A percentile compares a stretch with the other conserved stretches of the same genome.
Evolutionary conservation across 2,113 vertebrate genomes (phyloP).

Genomic region (Xiphias gladius): DNA sequence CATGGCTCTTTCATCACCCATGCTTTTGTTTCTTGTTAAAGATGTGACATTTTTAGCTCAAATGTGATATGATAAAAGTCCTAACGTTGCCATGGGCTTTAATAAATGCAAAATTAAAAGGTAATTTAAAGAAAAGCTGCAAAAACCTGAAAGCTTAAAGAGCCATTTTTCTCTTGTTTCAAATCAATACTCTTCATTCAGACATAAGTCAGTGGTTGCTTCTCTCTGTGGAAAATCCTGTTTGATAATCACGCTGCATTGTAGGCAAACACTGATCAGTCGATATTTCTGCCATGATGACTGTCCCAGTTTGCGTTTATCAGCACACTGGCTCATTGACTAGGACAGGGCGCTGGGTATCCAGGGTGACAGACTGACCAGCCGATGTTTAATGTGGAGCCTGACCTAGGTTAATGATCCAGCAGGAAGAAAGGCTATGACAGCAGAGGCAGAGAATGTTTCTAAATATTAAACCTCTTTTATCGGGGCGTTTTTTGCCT

Average conservation of each 20-base stretch:
- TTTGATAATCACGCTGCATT: constrained; percentile 5
- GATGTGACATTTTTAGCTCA: neutral
- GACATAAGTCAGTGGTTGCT: neutral
- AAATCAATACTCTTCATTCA: neutral
- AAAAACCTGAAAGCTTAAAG: neutral
- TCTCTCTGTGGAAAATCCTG: neutral
- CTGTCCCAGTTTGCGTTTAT: constrained; percentile 34
- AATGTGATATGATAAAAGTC: constrained; percentile 12
- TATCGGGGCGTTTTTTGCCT: neutral
- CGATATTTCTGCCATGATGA: constrained; percentile 33
- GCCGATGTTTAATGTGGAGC: constrained; percentile 35
- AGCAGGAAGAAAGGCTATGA: neutral
- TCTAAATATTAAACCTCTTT: neutral
- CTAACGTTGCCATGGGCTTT: neutral
- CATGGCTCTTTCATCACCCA: neutral
- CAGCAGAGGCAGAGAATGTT: neutral
- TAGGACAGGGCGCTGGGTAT: neutral
- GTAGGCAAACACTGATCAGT: constrained; percentile 33
- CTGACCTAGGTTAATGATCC: constrained; percentile 42
- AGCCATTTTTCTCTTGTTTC: neutral
- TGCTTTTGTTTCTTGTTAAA: constrained; percentile 7
- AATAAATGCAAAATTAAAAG: constrained; percentile 20
- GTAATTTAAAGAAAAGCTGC: neutral
- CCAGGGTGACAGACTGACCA: constrained; percentile 36
- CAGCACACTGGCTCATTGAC: constrained; percentile 53